Evolutionary conservation across 2,113 vertebrate species (phyloP), one percentile per base, ranked within the genome.

Genomic region (Pimephales promelas): DNA sequence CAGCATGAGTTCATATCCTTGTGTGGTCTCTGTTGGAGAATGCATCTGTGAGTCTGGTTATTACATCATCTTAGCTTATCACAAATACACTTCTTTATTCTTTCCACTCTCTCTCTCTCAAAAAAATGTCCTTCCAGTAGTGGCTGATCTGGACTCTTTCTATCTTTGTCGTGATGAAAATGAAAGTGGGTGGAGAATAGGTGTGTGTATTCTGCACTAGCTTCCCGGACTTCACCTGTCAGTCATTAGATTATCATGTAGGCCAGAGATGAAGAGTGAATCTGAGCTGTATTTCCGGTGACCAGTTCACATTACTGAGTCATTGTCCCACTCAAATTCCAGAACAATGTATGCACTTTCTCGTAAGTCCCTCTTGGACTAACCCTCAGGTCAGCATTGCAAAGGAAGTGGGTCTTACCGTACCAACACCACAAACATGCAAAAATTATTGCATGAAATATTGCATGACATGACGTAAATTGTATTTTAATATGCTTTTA

Each of bases 311-410:
- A 76, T 76, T 56, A 22, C 6, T 24, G 28, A 83, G 16, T 76
- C 56, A 62, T 52, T 70, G 62, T 70, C 62, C 66, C 52, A 74
- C 80, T 81, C 82, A 52, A 68, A 80, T 88, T 88, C 79, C 76
- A 62, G 70, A 40, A 57, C 59, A 43, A 66, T n/a, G 54, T 26
- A 66, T 45, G 20, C n/a, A 36, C 18, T 66, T 84, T 84, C 75
- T 73, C n/a, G 56, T 20, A 62, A 84, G 3, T 40, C 43, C 52
- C 36, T 9, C 47, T 43, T 34, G 64, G 68, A 62, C 18, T 57
- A 66, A 40, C 54, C 64, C 13, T 88, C 70, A 61, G 28, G 59
- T 66, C 26, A 64, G 28, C 31, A n/a, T 11, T 49, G 24, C 40
- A 26, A 72, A 57, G 72, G 57, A 40, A 80, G 62, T 18, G 36